Evolutionary conservation across 2,888 invertebrate genomes (phyloP), one percentile per base, ranked within the genome.

Genomic region (Kuschelorhynchus macadamiae): DNA sequence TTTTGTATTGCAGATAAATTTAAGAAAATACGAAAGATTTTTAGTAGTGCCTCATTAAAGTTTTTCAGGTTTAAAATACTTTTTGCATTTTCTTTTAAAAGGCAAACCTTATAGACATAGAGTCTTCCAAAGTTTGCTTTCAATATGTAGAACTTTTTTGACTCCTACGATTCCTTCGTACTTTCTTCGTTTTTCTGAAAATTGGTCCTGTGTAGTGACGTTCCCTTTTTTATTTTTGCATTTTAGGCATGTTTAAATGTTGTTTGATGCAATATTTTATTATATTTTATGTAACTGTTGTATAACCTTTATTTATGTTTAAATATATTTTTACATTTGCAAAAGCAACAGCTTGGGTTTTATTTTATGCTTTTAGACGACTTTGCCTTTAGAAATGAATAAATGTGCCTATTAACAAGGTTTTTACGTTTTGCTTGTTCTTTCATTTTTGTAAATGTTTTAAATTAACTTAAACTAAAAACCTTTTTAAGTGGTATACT

Each of bases 301-400:
- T 84, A 81, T 81, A 81, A 81, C 81, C 78, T 81, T 81, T 81
- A 83, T 83, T 83, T 83, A 83, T 83, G 83, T 84, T 84, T 80
- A 83, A 84, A 84, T 84, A 84, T 84, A 84, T 84, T 84, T 83
- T 84, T 84, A 83, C 83, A 83, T 81, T 82, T 81, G 82, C 82
- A 80, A 79, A 82, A 79, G 81, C 60, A 50, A 68, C 80, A 81
- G 82, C 82, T 83, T 83, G 82, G 82, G 82, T 83, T 83, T 83
- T 82, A 82, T 83, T 83, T 83, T 81, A 17, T 47, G 39, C 33
- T 52, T 17, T 33, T 52, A 52, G 14, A 17, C 18, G 8, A 52
- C 18, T 52, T 36, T 59, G 60, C 61, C 59, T 63, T 49, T 64
- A 42, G 52, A 49, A 14, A n/a, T n/a, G n/a, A n/a, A n/a, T n/a